These are phyloP conservation scores for human DNA, from an alignment of 2,113 vertebrate genomes.

Conservation along the genomic window DNA sequence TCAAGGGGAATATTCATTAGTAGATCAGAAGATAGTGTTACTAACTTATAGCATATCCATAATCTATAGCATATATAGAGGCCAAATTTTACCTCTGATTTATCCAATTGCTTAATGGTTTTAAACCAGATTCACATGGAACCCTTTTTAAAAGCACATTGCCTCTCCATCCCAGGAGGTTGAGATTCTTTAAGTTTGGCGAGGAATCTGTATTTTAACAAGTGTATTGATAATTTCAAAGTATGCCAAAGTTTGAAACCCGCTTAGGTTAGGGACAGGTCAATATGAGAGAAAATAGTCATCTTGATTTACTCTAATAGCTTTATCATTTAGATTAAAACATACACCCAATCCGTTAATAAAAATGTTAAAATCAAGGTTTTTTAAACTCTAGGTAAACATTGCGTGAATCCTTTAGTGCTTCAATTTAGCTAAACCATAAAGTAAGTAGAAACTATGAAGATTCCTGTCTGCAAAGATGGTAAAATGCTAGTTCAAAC, in stretches of 20 bases:
- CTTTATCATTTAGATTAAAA: not conserved
- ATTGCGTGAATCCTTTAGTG: not conserved
- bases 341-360: not conserved
- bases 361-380: not conserved
- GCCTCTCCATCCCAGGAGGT: not conserved
- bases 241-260: not conserved
- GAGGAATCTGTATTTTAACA: not conserved
- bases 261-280: not conserved
- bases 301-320: constrained; percentile 18
- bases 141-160: not conserved
- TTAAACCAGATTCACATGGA: not conserved
- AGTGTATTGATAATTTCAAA: not conserved
- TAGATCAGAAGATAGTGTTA: not conserved
- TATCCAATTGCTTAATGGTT: not conserved
- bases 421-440: not conserved
- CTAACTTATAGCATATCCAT: not conserved
- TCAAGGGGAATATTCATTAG: not conserved
- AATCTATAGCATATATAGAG: not conserved
- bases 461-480: not conserved
- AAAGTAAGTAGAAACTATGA: not conserved
- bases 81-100: not conserved
- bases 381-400: not conserved
- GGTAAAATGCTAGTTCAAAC: constrained; percentile 12
- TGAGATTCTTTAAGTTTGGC: not conserved
- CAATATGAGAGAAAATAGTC: not conserved